These are phyloP conservation scores for Trissolcus brochymenae DNA, from an alignment of 2,888 invertebrate species.

Conservation along the genomic window DNA sequence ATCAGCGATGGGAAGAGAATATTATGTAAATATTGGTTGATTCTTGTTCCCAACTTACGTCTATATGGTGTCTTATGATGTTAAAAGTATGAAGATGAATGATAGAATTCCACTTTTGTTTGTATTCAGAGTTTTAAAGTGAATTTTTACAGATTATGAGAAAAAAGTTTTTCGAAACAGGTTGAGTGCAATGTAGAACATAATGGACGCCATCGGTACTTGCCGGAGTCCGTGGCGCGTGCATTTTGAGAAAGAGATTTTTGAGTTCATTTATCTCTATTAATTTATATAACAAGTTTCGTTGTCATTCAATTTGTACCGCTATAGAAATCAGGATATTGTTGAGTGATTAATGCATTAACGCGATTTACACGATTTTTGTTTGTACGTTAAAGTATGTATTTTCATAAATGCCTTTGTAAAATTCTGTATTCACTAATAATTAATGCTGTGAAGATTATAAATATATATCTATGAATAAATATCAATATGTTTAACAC, in stretches of 20 bases:
- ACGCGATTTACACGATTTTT: conserved; percentile 67
- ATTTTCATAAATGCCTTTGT: conserved; percentile 62
- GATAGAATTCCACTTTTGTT: conserved; percentile 46
- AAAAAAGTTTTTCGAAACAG: conserved; percentile 29
- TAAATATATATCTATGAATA: conserved; percentile 58
- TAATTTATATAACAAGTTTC: conserved; percentile 51
- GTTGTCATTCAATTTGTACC: conserved; percentile 21
- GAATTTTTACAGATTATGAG: conserved; percentile 57
- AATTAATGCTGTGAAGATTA: conserved; percentile 71
- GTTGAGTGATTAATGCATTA: conserved; percentile 73
- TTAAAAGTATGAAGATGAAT: conserved; percentile 49
- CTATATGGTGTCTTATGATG: conserved; percentile 51
- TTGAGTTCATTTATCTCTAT: conserved; percentile 55
- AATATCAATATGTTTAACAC: conserved; percentile 53
- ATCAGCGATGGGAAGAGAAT: conserved; percentile 60
- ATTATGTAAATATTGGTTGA: conserved; percentile 69
- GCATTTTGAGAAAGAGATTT: conserved; percentile 48
- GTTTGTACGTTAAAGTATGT: conserved; percentile 55
- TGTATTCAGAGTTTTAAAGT: conserved; percentile 53
- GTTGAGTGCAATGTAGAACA: conserved; percentile 38
- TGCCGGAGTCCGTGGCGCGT: conserved; percentile 42
- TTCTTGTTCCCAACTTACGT: conserved; percentile 61
- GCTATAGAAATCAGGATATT: conserved; percentile 59
- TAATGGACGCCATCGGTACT: conserved; percentile 27
- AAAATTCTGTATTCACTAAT: conserved; percentile 72